Base-by-base conservation (phyloP, 2,113 vertebrate genomes). In the Scomber colias region DNA sequence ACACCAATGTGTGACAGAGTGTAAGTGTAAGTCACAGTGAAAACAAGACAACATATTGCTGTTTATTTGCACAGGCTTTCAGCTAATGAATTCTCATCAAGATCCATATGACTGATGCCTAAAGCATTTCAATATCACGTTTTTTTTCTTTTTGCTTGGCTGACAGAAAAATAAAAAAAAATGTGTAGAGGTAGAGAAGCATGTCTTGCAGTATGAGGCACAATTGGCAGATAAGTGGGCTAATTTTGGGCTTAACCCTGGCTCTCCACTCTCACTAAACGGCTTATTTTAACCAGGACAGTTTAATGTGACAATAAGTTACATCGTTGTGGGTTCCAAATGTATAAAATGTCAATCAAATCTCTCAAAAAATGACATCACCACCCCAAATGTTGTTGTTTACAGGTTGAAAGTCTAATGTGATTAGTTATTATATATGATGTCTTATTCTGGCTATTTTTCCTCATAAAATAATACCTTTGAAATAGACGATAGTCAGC, bases 351-450 rank as follows among this genome's bases (percentile, higher is more conserved):
- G 7, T 40, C 8, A 40, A 40, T 40, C 35, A 40, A 9, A 7
- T 40, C 35, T 40, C 8, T 40, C 9, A 8, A 40, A 40, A 40
- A 40, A 40, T 40, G 35, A 9, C 35, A 40, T 40, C 35, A 40
- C 6, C 35, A 40, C 35, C 35, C 6, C 9, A 40, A 40, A 7
- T 40, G 35, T 40, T 9, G 7, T 40, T 40, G 8, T 9, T 40
- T 27, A 27, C 24, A 27, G 35, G 35, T 40, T 40, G 50, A 30
- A 55, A 56, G 35, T 50, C 63, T 72, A n/a, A 64, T 30, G 10
- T 10, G 17, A 24, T 79, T 51, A 83, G 78, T 72, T 57, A 74
- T 82, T 60, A 9, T 17, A 45, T 57, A 14, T 55, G n/a, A 59
- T 7, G 31, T 14, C 16, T 77, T 27, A 27, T 27, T 56, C n/a